Conservation (phyloP, 2,888 invertebrate species). For the Uropetala carovei region DNA sequence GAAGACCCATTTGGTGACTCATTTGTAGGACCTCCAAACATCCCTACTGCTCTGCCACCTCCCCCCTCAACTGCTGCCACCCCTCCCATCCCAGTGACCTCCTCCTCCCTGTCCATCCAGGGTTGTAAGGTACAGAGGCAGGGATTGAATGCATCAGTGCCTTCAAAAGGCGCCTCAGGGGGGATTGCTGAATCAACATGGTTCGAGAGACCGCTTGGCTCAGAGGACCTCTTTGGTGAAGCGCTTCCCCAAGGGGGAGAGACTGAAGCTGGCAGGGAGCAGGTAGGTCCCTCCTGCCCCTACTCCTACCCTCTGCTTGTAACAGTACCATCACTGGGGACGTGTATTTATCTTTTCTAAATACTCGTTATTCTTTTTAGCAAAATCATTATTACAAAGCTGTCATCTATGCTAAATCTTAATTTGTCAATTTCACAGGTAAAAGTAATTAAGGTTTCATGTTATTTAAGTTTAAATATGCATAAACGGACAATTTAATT, state of each 20-base stretch:
- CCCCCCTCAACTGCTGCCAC: conserved; percentile 65
- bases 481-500: no score
- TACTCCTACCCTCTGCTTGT: neutral
- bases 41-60: conserved; percentile 68
- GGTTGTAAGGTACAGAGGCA: neutral
- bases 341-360: no score
- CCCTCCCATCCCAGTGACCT: neutral
- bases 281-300: conserved; percentile 42
- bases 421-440: no score
- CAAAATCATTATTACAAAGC: no score
- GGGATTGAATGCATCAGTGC: conserved; percentile 65
- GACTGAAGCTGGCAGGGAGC: conserved; percentile 36
- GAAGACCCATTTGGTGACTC: conserved; percentile 86
- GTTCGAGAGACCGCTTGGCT: conserved; percentile 56
- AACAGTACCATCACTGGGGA: neutral
- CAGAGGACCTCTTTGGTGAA: conserved; percentile 55
- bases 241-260: conserved; percentile 2
- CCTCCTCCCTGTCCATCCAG: conserved; percentile 16
- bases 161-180: conserved; percentile 65
- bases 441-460: no score
- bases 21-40: conserved; percentile 76
- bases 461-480: no score
- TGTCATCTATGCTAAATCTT: no score
- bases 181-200: conserved; percentile 25
- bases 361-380: no score